Conservation (phyloP, 2,888 invertebrate species). For the Scrobipalpa costella region DNA sequence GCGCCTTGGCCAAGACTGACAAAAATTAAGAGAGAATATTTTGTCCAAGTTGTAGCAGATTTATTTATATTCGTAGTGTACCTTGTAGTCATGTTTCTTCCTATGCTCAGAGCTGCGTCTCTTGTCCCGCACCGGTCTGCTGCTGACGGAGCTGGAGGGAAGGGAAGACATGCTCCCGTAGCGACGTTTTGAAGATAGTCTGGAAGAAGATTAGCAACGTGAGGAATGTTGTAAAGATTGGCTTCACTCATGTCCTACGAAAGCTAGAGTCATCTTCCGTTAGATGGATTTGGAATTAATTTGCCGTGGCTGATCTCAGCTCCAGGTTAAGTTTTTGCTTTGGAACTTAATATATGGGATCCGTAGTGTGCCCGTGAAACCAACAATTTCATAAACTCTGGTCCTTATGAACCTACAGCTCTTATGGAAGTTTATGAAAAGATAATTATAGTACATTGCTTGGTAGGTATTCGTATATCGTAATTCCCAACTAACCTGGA, state of each 20-base stretch:
- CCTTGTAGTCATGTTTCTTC: constrained; percentile 88
- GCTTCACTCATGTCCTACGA: background rate
- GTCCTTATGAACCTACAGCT: too few relatives aligned
- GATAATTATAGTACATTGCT: too few relatives aligned
- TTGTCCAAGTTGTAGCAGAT: too few relatives aligned
- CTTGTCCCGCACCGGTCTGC: constrained; percentile 87
- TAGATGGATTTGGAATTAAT: too few relatives aligned
- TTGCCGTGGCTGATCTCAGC: too few relatives aligned
- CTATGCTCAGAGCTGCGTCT: constrained; percentile 85
- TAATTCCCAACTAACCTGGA: constrained; percentile 47
- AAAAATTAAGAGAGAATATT: too few relatives aligned
- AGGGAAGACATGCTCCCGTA: constrained; percentile 92
- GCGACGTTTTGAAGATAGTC: constrained; percentile 78
- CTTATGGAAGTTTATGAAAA: background rate
- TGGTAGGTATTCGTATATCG: background rate
- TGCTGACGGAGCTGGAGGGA: constrained; percentile 91
- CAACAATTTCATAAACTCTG: too few relatives aligned
- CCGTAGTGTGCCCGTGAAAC: too few relatives aligned
- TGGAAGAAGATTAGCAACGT: constrained; percentile 37
- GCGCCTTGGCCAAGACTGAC: too few relatives aligned
- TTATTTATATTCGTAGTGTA: constrained; percentile 44
- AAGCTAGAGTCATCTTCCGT: too few relatives aligned
- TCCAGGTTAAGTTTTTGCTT: too few relatives aligned
- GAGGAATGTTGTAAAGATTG: background rate
- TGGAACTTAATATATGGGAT: too few relatives aligned